These are phyloP conservation scores for Halcyon badia DNA, from an alignment of 2,797 vertebrate genomes.

Conservation along the genomic window DNA sequence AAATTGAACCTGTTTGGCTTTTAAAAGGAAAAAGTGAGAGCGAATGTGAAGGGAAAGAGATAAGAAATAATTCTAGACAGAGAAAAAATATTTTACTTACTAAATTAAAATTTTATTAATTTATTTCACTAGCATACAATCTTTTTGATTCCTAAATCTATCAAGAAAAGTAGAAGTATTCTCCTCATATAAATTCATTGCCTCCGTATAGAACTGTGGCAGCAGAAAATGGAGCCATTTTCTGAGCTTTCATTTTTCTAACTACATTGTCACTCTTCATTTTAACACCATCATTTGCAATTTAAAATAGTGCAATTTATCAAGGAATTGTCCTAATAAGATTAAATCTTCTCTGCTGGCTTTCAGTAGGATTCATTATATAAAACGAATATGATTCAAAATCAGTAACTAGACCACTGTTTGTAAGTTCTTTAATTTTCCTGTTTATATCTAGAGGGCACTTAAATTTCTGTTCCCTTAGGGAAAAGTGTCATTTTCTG, in stretches of 20 bases:
- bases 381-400: neutral
- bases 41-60: neutral
- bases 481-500: neutral
- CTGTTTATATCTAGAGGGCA: neutral
- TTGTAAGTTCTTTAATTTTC: constrained; percentile 21
- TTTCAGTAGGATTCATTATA: neutral
- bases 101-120: neutral
- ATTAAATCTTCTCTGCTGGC: constrained; percentile 2
- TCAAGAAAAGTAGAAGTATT: neutral
- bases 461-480: neutral
- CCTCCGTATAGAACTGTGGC: neutral
- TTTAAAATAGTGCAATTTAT: neutral
- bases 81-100: neutral
- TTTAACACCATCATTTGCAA: constrained; percentile 2
- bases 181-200: neutral
- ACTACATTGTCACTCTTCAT: neutral
- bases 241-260: neutral
- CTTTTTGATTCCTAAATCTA: neutral
- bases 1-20: neutral
- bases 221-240: neutral
- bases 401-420: neutral
- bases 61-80: neutral
- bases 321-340: constrained; percentile 22
- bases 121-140: neutral
- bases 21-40: neutral